A percentile compares a stretch with the other conserved stretches of the same genome.
Conservation (phyloP, 2,113 vertebrate genomes). For the Tachysurus vachellii region DNA sequence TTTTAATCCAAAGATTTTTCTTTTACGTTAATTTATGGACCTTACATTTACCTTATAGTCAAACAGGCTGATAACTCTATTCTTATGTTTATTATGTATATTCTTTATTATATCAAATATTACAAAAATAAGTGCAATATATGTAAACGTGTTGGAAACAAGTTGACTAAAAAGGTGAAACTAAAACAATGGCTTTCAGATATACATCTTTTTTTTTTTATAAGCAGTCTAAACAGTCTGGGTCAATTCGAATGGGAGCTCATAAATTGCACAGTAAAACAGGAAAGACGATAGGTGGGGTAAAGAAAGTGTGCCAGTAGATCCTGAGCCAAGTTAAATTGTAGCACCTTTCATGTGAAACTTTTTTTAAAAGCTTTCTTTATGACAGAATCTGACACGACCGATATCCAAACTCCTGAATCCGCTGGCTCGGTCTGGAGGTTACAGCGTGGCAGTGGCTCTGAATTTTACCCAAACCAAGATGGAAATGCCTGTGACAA, state of each 20-base stretch:
- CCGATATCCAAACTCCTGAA: constrained; percentile 73
- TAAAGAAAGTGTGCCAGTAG: not conserved
- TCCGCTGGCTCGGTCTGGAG: constrained; percentile 57
- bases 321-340: not conserved
- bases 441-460: constrained; percentile 68
- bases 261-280: too few species aligned
- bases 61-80: not conserved
- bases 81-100: too few species aligned
- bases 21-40: too few species aligned
- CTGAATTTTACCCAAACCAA: constrained; percentile 77
- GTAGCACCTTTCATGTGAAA: not conserved
- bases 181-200: not conserved
- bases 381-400: constrained; percentile 59
- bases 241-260: too few species aligned
- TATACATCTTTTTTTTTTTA: too few species aligned
- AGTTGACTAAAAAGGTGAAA: not conserved
- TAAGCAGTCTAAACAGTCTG: too few species aligned
- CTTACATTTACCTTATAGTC: too few species aligned
- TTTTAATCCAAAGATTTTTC: too few species aligned
- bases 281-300: too few species aligned
- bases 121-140: too few species aligned
- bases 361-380: not conserved
- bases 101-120: too few species aligned
- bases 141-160: not conserved
- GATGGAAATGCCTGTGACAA: constrained; percentile 69